phyloP scores from a whole-genome alignment of 2,888 invertebrate genomes.

The Amblyteles armatorius region DNA sequence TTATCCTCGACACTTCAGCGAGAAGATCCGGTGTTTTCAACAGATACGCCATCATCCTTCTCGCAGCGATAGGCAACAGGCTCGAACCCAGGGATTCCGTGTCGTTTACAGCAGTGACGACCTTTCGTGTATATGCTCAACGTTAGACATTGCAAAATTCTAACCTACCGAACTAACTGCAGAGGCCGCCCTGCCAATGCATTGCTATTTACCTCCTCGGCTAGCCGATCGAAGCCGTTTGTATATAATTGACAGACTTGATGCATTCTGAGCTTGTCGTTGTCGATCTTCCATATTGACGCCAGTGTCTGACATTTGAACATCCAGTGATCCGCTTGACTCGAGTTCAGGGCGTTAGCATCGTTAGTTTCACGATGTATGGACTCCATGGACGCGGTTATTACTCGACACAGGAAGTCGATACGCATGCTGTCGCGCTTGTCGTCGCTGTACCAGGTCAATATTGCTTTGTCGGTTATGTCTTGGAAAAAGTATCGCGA shows the following conservation, averaged over 20 bases:
- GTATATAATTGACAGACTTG: conserved; percentile 90
- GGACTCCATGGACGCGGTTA: conserved; percentile 90
- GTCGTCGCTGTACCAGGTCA: conserved; percentile 86
- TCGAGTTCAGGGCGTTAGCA: conserved; percentile 85
- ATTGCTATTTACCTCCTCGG: conserved; percentile 86
- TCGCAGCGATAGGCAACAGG: conserved; percentile 92
- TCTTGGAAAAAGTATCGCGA: conserved; percentile 82
- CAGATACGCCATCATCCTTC: conserved; percentile 90
- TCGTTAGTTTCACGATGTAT: conserved; percentile 87
- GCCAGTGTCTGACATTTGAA: conserved; percentile 90
- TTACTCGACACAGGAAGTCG: conserved; percentile 91
- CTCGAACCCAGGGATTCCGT: conserved; percentile 89
- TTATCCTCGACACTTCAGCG: conserved; percentile 91
- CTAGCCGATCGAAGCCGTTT: conserved; percentile 87
- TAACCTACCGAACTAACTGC: too few species aligned
- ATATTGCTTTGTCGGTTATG: conserved; percentile 78
- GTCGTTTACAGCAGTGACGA: conserved; percentile 89
- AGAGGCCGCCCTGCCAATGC: too few species aligned
- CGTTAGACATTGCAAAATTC: neutral
- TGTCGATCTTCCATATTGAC: conserved; percentile 90
- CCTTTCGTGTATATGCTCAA: conserved; percentile 80
- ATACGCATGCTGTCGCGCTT: conserved; percentile 89
- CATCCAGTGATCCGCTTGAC: conserved; percentile 89
- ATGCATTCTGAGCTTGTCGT: conserved; percentile 90
- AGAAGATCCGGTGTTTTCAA: conserved; percentile 87